phyloP scores from a whole-genome alignment of 2,113 vertebrate genomes.

The Brevimyrus niger region DNA sequence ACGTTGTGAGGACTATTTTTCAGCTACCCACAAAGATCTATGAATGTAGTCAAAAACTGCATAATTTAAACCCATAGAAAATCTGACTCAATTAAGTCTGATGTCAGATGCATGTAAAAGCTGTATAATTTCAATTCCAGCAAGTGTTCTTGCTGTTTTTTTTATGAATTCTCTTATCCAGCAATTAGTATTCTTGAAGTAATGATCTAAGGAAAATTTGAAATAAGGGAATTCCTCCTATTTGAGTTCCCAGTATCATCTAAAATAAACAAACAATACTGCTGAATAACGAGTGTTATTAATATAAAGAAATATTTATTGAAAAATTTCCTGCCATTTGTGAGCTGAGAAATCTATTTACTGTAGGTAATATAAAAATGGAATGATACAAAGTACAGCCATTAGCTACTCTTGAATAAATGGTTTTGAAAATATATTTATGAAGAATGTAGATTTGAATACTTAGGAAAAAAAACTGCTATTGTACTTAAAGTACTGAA shows the following conservation, averaged over 20 bases:
- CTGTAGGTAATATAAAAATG: not conserved
- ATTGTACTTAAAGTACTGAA: not conserved
- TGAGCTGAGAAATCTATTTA: not conserved
- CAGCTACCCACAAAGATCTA: no score
- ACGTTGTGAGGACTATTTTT: no score
- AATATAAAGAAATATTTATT: not conserved
- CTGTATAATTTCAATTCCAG: not conserved
- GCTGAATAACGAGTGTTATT: not conserved
- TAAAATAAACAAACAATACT: not conserved
- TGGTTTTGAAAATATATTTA: not conserved
- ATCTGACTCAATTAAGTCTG: not conserved
- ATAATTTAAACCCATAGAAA: not conserved
- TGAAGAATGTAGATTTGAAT: not conserved
- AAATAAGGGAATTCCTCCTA: not conserved
- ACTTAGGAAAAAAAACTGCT: not conserved
- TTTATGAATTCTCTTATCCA: not conserved
- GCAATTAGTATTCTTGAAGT: not conserved
- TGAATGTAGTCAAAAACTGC: not conserved
- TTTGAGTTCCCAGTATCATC: not conserved
- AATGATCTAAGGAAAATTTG: not conserved
- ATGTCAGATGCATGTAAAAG: not conserved
- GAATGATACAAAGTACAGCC: not conserved
- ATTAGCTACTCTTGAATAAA: not conserved
- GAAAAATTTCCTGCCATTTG: not conserved
- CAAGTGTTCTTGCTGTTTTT: not conserved